Evolutionary conservation across 2,113 vertebrate genomes (phyloP), one percentile per base, ranked within the genome.

Genomic region (Ophthalmolycus amberensis): DNA sequence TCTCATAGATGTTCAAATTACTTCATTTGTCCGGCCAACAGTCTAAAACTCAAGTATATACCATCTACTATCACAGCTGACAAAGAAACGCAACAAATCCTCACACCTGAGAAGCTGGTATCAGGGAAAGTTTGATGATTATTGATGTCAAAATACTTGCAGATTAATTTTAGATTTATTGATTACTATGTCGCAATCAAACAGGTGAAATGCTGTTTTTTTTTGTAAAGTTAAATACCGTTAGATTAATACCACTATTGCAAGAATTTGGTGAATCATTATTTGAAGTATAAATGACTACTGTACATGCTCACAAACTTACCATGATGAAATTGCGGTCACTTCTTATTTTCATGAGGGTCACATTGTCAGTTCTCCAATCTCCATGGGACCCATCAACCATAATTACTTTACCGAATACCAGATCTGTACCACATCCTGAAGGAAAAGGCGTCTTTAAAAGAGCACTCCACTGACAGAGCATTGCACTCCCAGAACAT

Each of bases 381-480:
- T 95, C 94, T 77, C 91, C 92, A 0, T 87, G 58, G 25, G 34
- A 50, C 4, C 66, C 52, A 5, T 75, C 77, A 9, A 44, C 1
- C 44, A 44, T 2, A 9, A 0, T 48, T 25, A 94, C 1, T 0
- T 48, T 0, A 1, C 9, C 15, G 1, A 95, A 10, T 0, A 0
- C 0, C 66, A 95, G n/a, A 0, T 38, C 0, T 44, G 89, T 81
- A 0, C 90, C 89, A 81, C 95, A 95, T 12, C 62, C 95, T 95
- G 71, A 15, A 72, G 4, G 9, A 56, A 75, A 34, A 3, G 0
- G 8, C 6, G 25, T 34, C 0, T 20, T 77, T 34, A 54, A 22
- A 38, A 48, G 0, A 22, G 9, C 27, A 37, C 29, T 34, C 3
- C 8, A 37, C 29, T 50, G 10, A 37, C 6, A 32, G 16, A 32